Evolutionary conservation across 2,888 invertebrate genomes (phyloP), one percentile per base, ranked within the genome.

Genomic region (Cacoxenus indagator): DNA sequence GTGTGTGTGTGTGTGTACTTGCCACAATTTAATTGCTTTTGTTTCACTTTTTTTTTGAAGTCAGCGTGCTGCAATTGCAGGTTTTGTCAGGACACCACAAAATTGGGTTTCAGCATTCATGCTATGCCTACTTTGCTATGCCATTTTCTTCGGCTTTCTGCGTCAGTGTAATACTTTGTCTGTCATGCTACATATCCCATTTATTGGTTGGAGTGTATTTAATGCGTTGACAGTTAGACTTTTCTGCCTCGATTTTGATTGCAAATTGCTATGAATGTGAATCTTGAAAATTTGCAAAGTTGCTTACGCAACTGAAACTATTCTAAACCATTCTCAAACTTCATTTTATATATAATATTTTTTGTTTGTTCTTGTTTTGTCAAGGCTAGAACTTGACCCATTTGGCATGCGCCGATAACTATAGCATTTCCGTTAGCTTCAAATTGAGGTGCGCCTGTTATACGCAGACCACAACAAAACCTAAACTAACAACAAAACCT

Each of bases 341-440:
- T 54, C 9, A 55, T 55, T 24, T 24, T 54, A 37, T 37, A 37
- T 11, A 37, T 37, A 14, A n/a, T n/a, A n/a, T n/a, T n/a, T n/a
- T n/a, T n/a, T n/a, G n/a, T n/a, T n/a, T n/a, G n/a, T n/a, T n/a
- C n/a, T 43, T 43, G n/a, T 43, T 48, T 72, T 73, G 72, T 67
- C 75, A 76, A 77, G 77, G 74, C 73, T 74, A 74, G 72, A 78
- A 78, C 77, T 82, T 78, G 79, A 84, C 75, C 78, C 70, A 78
- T 73, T 83, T 81, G 82, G 77, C 78, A 70, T 9, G 48, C 51
- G 67, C 69, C 59, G 48, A 68, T 26, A 22, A 43, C 11, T 6
- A 9, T 31, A 17, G 4, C n/a, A 54, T 54, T 27, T 14, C 26
- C 37, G 37, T 14, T 37, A 37, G 14, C 2, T 14, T 2, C 5